These are phyloP conservation scores for Acanthopleura granulata DNA, from an alignment of 2,888 invertebrate species.

Conservation along the genomic window DNA sequence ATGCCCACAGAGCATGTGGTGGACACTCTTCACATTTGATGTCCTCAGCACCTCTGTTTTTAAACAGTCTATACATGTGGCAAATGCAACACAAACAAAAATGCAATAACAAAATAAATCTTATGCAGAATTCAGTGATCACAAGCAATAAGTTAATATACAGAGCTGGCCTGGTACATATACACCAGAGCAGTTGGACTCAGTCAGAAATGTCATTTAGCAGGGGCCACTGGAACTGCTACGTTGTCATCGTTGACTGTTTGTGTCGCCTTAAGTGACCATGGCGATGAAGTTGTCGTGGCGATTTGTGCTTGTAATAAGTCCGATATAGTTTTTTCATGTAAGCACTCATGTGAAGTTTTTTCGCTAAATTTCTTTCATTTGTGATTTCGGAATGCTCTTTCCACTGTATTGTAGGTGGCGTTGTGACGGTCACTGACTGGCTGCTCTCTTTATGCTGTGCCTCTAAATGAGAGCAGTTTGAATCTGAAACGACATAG, in stretches of 20 bases:
- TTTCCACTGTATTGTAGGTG: slow-evolving; percentile 8
- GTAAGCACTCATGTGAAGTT: slow-evolving; percentile 11
- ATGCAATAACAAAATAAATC: background rate
- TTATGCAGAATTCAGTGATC: slow-evolving; percentile 5
- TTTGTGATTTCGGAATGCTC: background rate
- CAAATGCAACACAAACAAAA: too few species aligned
- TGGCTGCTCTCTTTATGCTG: background rate
- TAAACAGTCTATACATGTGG: too few species aligned
- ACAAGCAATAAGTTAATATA: slow-evolving; percentile 10
- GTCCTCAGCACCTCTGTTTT: too few species aligned
- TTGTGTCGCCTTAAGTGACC: background rate
- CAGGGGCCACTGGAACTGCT: background rate
- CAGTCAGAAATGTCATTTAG: background rate
- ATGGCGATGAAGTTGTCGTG: background rate
- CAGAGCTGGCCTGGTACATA: background rate
- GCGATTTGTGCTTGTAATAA: slow-evolving; percentile 1
- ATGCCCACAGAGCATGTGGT: too few species aligned
- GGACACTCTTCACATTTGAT: too few species aligned
- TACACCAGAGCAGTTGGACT: background rate
- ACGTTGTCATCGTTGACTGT: background rate
- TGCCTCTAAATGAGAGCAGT: background rate
- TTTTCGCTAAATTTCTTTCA: slow-evolving; percentile 18
- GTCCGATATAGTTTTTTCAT: slow-evolving; percentile 15
- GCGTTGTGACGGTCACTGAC: background rate
- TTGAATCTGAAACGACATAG: slow-evolving; percentile 2